Evolutionary conservation across 2,888 invertebrate genomes (phyloP).

Genomic region (Stenurella melanura): DNA sequence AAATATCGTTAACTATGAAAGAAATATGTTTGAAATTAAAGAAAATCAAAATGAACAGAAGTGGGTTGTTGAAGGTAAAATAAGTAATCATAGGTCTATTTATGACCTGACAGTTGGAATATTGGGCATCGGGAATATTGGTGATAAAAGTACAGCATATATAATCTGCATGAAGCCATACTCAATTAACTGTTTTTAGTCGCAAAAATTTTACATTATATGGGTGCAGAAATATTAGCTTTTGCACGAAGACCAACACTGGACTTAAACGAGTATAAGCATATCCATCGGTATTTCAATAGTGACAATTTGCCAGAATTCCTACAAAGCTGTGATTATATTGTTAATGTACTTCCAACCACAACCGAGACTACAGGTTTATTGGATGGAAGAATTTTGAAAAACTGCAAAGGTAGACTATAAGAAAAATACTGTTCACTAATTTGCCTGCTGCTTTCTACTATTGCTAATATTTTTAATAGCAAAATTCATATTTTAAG

Average conservation of each 20-base stretch:
- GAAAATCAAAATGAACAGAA: slow-evolving; percentile 56
- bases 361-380: slow-evolving; percentile 74
- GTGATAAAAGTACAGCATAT: slow-evolving; percentile 71
- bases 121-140: slow-evolving; percentile 76
- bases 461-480: too few relatives aligned
- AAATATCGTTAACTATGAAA: slow-evolving; percentile 74
- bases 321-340: slow-evolving; percentile 75
- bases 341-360: slow-evolving; percentile 75
- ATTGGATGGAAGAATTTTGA: slow-evolving; percentile 73
- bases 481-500: too few relatives aligned
- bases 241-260: slow-evolving; percentile 56
- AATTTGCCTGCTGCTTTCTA: too few relatives aligned
- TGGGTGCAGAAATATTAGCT: slow-evolving; percentile 71
- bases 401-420: slow-evolving; percentile 70
- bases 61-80: slow-evolving; percentile 70
- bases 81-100: slow-evolving; percentile 70
- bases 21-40: slow-evolving; percentile 68
- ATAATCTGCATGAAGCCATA: slow-evolving; percentile 26
- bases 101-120: slow-evolving; percentile 75
- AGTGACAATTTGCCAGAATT: slow-evolving; percentile 67
- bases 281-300: slow-evolving; percentile 66
- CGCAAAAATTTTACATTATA: slow-evolving; percentile 71
- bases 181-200: slow-evolving; percentile 67
- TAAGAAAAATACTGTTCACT: too few relatives aligned
- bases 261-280: slow-evolving; percentile 50